Conservation (phyloP, 2,113 vertebrate species). For the Lipophrys pholis region DNA sequence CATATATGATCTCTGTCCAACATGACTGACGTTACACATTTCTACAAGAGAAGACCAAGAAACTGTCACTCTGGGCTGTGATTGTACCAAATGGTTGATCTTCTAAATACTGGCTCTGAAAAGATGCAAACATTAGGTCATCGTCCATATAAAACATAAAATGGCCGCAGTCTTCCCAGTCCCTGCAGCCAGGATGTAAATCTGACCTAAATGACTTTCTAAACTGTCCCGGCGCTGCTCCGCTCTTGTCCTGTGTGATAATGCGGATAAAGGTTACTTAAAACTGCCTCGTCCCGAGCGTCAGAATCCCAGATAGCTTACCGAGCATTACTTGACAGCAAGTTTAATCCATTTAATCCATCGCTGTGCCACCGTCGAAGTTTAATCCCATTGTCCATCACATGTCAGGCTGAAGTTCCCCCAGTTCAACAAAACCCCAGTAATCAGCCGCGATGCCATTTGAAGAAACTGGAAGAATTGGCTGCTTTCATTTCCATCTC, state of each 20-base stretch:
- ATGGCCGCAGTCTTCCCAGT: not conserved
- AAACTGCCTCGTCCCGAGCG: slow-evolving; percentile 13
- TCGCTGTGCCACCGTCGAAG: slow-evolving; percentile 6
- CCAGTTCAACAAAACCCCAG: not conserved
- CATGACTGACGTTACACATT: no score
- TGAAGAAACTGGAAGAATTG: slow-evolving; percentile 1
- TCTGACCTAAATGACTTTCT: slow-evolving; percentile 1
- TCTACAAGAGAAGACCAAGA: no score
- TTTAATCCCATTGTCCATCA: slow-evolving; percentile 59
- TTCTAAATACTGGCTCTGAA: not conserved
- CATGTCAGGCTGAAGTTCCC: slow-evolving; percentile 13
- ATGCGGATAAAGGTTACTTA: slow-evolving; percentile 21
- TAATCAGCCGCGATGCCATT: not conserved
- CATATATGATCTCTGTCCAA: no score
- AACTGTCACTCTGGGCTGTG: no score
- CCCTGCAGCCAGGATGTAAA: not conserved
- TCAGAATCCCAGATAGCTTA: slow-evolving; percentile 4
- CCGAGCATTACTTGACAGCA: slow-evolving; percentile 5
- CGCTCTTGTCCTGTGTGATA: slow-evolving; percentile 3
- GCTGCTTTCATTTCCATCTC: not conserved
- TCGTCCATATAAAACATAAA: not conserved
- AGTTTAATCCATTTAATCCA: slow-evolving; percentile 40
- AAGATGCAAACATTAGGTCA: no score
- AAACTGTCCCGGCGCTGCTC: not conserved
- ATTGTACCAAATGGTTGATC: not conserved